These are phyloP conservation scores for Gymnocypris eckloni DNA, from an alignment of 2,797 vertebrate species.

Conservation along the genomic window DNA sequence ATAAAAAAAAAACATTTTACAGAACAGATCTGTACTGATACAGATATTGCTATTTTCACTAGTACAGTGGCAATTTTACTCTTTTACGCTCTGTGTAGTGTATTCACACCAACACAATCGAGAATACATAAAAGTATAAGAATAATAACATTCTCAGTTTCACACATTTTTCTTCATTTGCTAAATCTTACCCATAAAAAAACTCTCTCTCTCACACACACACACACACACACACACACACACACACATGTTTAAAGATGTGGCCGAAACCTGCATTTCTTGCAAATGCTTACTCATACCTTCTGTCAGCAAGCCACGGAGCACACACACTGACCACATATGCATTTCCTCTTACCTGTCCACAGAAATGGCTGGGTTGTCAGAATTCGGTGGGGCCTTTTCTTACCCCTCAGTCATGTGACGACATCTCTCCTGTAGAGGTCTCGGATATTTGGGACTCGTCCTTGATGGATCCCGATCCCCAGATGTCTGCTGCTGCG, in stretches of 20 bases:
- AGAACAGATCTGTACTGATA: not conserved
- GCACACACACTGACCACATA: slow-evolving; percentile 2
- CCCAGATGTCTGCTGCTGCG: slow-evolving; percentile 41
- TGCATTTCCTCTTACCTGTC: slow-evolving; percentile 2
- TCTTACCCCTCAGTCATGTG: slow-evolving; percentile 53
- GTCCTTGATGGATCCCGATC: not conserved
- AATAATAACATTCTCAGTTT: not conserved
- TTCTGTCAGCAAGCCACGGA: not conserved
- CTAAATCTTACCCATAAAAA: not conserved
- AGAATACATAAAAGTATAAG: not conserved
- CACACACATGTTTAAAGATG: not conserved
- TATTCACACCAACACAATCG: not conserved
- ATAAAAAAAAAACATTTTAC: not conserved
- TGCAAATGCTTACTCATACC: slow-evolving; percentile 12
- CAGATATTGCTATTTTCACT: no score
- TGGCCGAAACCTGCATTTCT: not conserved
- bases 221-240: not conserved
- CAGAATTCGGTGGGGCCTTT: slow-evolving; percentile 48
- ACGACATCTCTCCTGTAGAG: slow-evolving; percentile 71
- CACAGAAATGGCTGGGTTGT: slow-evolving; percentile 75
- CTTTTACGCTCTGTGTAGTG: not conserved
- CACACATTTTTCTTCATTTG: not conserved
- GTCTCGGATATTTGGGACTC: slow-evolving; percentile 55
- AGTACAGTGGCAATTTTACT: not conserved
- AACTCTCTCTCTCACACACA: no score